These are phyloP conservation scores for Aphrocallistes beatrix DNA, from an alignment of 37 sponge, comb jelly and placozoan species.

Conservation along the genomic window DNA sequence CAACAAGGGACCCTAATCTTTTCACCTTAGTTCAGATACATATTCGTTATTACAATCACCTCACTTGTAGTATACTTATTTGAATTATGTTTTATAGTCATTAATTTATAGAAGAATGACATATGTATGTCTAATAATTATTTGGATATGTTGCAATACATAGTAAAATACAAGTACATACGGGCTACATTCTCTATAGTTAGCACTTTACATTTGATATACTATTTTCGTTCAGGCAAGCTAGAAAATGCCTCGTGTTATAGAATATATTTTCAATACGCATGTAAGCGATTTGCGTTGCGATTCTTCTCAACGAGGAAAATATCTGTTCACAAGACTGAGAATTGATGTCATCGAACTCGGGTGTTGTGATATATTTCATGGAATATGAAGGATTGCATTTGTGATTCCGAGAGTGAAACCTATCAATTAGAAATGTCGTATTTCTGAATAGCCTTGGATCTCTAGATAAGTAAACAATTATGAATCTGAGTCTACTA, in stretches of 20 bases:
- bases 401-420: not conserved
- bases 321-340: not conserved
- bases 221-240: not conserved
- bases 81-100: too few species aligned
- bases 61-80: not conserved
- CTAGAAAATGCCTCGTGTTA: not conserved
- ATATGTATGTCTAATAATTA: too few species aligned
- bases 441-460: not conserved
- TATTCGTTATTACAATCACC: too few species aligned
- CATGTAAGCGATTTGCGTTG: not conserved
- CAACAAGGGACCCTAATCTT: too few species aligned
- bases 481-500: not conserved
- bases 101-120: not conserved
- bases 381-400: not conserved
- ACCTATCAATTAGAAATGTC: not conserved
- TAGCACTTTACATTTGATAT: not conserved
- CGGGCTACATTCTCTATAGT: too few species aligned
- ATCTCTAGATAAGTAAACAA: not conserved
- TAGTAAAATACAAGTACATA: too few species aligned
- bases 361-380: not conserved
- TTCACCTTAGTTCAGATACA: too few species aligned
- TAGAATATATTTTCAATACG: not conserved
- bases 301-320: not conserved
- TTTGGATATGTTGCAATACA: too few species aligned
- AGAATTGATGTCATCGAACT: not conserved